Base-by-base conservation (phyloP, 2,797 vertebrate genomes). In the Pempheris klunzingeri region DNA sequence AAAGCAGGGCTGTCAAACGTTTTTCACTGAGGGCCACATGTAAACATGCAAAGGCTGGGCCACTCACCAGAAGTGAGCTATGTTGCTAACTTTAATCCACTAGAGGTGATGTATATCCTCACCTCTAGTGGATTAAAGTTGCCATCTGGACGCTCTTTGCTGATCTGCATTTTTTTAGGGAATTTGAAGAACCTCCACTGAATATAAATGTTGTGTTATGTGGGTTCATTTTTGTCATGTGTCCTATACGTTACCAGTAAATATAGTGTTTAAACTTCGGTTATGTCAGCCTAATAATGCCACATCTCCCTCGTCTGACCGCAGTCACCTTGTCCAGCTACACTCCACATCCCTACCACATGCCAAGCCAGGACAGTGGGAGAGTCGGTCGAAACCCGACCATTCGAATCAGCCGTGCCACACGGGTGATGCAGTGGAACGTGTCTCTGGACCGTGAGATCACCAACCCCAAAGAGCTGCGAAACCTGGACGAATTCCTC, bases 401-500 rank as follows among this genome's bases (percentile, higher is more conserved):
- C 66, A 95, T 98, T 28, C 95, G 94, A 68, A 96, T 99, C 41
- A 98, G 97, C 89, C 96, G 96, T 22, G 95, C 96, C 87, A 95
- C 95, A 0, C 90, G 94, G 17, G 86, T 93, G 0, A 93, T 95
- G 86, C 94, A 96, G 59, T 96, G 96, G 93, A 94, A 94, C 12
- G 86, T 91, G 0, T 96, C 96, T 0, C 92, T 98, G 80, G 94
- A 94, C 43, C 93, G 95, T 0, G 95, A 97, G 87, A 97, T 99
- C 81, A 96, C 96, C 0, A 92, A 97, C 2, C 85, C 95, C 87
- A 96, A 96, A 0, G 98, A 99, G 77, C 96, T 99, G 63, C 96
- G 96, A 67, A 94, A 96, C 73, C 95, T 99, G 53, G 98, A 99
- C 1, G 98, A 99, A 77, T 99, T 98, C 87, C 96, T 99, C 14